A percentile compares a stretch with the other conserved stretches of the same genome.
phyloP scores from a whole-genome alignment of 2,888 invertebrate species.

The Ceramica pisi region DNA sequence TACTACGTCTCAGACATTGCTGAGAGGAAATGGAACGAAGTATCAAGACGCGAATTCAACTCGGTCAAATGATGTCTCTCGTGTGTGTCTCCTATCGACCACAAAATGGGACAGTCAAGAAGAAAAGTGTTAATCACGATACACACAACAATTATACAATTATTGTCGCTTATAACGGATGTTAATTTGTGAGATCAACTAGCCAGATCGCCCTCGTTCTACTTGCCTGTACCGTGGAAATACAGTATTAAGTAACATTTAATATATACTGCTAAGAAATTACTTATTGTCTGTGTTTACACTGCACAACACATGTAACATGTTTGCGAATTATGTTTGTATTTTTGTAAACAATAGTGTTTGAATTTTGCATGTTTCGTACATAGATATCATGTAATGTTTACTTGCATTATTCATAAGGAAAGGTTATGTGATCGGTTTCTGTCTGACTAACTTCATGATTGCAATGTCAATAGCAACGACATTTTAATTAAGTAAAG shows the following conservation, averaged over 20 bases:
- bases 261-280: constrained; percentile 58
- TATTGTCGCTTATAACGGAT: constrained; percentile 66
- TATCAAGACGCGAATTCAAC: background rate
- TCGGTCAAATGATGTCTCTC: constrained; percentile 23
- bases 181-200: constrained; percentile 68
- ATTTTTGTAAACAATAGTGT: constrained; percentile 24
- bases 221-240: constrained; percentile 65
- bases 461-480: constrained; percentile 32
- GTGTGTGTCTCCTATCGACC: constrained; percentile 4
- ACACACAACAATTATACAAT: constrained; percentile 60
- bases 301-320: constrained; percentile 35
- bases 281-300: constrained; percentile 53
- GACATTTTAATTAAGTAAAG: constrained; percentile 22
- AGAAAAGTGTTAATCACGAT: constrained; percentile 49
- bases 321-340: constrained; percentile 30
- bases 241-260: constrained; percentile 70
- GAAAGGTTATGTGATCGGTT: constrained; percentile 14
- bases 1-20: too few relatives aligned
- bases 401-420: constrained; percentile 18
- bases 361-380: constrained; percentile 2
- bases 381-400: constrained; percentile 33
- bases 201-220: constrained; percentile 71
- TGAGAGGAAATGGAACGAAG: background rate
- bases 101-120: constrained; percentile 44
- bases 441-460: background rate